Conservation (phyloP, 2,888 invertebrate genomes). For the Timema cristinae region DNA sequence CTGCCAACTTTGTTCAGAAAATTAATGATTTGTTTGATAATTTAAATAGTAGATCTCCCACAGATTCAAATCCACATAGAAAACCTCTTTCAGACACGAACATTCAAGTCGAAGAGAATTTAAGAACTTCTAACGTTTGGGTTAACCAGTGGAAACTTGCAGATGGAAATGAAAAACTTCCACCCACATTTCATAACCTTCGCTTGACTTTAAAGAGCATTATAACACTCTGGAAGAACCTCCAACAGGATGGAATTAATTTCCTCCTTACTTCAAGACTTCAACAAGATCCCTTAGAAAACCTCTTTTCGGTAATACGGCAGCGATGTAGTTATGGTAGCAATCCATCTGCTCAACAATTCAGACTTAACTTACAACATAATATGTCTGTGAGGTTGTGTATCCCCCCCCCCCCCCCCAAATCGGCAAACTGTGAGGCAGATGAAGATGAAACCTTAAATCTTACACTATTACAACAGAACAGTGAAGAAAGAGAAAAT, state of each 20-base stretch:
- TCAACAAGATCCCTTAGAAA: conserved; percentile 22
- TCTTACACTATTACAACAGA: not conserved
- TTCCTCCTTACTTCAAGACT: conserved; percentile 32
- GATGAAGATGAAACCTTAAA: not conserved
- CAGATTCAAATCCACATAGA: conserved; percentile 15
- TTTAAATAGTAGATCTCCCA: conserved; percentile 29
- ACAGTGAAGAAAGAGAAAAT: too few relatives aligned
- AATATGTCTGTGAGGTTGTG: conserved; percentile 1
- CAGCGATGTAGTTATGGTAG: not conserved
- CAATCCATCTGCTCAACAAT: conserved; percentile 17
- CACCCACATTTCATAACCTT: conserved; percentile 2
- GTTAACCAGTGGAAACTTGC: not conserved
- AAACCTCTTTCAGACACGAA: conserved; percentile 1
- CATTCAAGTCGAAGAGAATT: not conserved
- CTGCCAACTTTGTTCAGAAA: conserved; percentile 33
- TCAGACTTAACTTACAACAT: conserved; percentile 8
- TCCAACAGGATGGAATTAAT: conserved; percentile 27
- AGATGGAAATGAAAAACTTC: not conserved
- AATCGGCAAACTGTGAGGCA: conserved; percentile 6
- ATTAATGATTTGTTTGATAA: too few relatives aligned
- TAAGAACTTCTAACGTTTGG: not conserved
- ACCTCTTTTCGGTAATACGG: conserved; percentile 3
- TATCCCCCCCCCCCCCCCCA: too few relatives aligned
- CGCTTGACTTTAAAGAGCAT: conserved; percentile 34
- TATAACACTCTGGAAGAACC: conserved; percentile 31